Percentiles rank a stretch among this genome's conserved stretches.
Conservation (phyloP, 2,113 vertebrate genomes). For the Tretioscincus oriximinensis region DNA sequence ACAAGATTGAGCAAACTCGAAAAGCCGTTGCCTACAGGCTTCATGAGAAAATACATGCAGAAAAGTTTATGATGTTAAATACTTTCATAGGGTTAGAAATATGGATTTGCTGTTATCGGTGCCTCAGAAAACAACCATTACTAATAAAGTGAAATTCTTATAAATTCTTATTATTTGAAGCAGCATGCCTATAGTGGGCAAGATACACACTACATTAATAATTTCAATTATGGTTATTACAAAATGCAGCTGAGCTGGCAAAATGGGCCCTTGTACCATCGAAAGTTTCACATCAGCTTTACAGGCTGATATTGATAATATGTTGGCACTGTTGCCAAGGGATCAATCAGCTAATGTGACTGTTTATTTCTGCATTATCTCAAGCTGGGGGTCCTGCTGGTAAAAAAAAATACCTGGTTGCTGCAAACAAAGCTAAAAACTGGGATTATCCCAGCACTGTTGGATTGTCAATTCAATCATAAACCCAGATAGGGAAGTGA, state of each 20-base stretch:
- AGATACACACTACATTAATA: slow-evolving; percentile 53
- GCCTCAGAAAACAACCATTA: slow-evolving; percentile 50
- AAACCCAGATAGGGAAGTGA: no score
- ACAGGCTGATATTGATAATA: no score
- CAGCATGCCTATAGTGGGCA: slow-evolving; percentile 31
- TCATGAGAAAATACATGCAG: slow-evolving; percentile 12
- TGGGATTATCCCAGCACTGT: no score
- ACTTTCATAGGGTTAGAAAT: slow-evolving; percentile 25
- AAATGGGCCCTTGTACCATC: no score
- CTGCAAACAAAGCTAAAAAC: no score
- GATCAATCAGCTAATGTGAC: no score
- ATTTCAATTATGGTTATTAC: slow-evolving; percentile 42
- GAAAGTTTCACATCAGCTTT: no score
- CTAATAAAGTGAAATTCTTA: slow-evolving; percentile 56
- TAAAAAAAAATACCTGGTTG: no score
- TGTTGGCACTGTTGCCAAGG: no score
- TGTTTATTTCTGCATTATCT: no score
- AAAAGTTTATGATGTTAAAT: slow-evolving; percentile 38
- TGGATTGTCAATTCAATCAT: no score
- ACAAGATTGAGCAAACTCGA: not conserved
- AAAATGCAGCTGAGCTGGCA: slow-evolving; percentile 44
- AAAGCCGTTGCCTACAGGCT: slow-evolving; percentile 26
- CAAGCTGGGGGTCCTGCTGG: no score
- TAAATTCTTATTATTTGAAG: slow-evolving; percentile 45
- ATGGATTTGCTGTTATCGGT: slow-evolving; percentile 35